These are phyloP conservation scores for Poecilia gillii DNA, from an alignment of 2,797 vertebrate species.

Conservation along the genomic window DNA sequence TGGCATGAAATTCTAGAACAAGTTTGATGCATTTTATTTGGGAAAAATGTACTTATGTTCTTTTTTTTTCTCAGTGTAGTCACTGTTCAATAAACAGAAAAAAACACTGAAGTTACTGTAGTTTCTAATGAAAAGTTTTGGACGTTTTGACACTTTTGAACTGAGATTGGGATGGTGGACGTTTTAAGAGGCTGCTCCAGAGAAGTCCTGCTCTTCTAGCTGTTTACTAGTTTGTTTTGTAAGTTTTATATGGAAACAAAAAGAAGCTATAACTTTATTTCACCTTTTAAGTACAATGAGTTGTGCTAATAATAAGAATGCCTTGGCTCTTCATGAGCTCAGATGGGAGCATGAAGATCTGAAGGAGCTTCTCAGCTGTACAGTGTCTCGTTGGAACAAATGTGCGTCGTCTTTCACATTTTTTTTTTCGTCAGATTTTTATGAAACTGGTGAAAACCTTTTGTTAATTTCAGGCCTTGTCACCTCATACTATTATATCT, in stretches of 20 bases:
- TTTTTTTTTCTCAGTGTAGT: conserved; percentile 8
- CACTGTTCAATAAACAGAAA: conserved; percentile 27
- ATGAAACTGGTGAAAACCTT: conserved; percentile 61
- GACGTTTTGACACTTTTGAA: conserved; percentile 47
- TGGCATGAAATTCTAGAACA: conserved; percentile 39
- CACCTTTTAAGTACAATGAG: conserved; percentile 40
- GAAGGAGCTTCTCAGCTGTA: conserved; percentile 64
- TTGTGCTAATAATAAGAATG: conserved; percentile 57
- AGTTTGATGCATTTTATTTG: conserved; percentile 22
- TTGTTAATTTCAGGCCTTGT: conserved; percentile 71
- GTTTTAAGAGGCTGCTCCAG: conserved; percentile 16
- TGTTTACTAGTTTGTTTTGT: conserved; percentile 57
- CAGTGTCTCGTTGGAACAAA: conserved; percentile 73
- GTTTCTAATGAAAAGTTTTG: conserved; percentile 43
- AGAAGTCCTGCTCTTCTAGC: conserved; percentile 44
- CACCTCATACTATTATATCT: conserved; percentile 71
- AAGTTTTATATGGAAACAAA: conserved; percentile 29
- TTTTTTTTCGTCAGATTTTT: conserved; percentile 68
- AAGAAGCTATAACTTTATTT: conserved; percentile 46
- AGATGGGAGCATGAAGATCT: conserved; percentile 32
- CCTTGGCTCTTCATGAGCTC: conserved; percentile 56
- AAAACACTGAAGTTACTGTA: conserved; percentile 37
- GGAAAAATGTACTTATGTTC: conserved; percentile 27
- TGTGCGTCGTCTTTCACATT: conserved; percentile 69
- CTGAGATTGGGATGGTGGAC: conserved; percentile 18